Conservation (phyloP, 1,140 invertebrate species). For the Sweltsa coloradensis region DNA sequence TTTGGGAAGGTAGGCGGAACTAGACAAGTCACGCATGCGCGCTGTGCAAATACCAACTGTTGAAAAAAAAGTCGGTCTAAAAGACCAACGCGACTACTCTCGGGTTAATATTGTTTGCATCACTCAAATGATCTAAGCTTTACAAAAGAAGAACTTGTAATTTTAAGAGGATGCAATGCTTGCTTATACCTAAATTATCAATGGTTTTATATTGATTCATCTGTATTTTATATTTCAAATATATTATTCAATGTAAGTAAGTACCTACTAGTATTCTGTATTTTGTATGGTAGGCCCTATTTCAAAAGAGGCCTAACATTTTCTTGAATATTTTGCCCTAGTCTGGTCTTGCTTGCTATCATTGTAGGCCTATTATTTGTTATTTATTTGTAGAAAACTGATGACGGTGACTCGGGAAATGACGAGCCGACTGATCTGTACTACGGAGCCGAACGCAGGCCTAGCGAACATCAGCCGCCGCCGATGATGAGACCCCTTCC, state of each 20-base stretch:
- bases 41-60: too few relatives aligned
- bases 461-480: constrained; percentile 16
- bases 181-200: neutral
- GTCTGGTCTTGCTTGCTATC: neutral
- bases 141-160: too few relatives aligned
- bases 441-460: constrained; percentile 33
- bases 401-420: constrained; percentile 86
- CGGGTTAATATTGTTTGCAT: too few relatives aligned
- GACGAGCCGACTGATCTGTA: constrained; percentile 76
- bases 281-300: neutral
- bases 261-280: neutral
- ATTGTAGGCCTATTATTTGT: neutral
- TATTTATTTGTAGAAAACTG: constrained; percentile 52
- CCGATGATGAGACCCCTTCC: constrained; percentile 17
- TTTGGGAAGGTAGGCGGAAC: too few relatives aligned
- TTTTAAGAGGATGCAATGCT: too few relatives aligned
- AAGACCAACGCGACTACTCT: too few relatives aligned
- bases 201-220: neutral
- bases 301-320: neutral
- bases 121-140: too few relatives aligned
- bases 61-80: too few relatives aligned
- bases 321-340: neutral
- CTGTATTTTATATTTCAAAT: too few relatives aligned
- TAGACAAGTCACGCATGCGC: too few relatives aligned
- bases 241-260: neutral